A percentile compares a stretch with the other conserved stretches of the same genome.
These are phyloP conservation scores for Zalophus californianus DNA, from an alignment of 2,797 vertebrate species.

Conservation along the genomic window DNA sequence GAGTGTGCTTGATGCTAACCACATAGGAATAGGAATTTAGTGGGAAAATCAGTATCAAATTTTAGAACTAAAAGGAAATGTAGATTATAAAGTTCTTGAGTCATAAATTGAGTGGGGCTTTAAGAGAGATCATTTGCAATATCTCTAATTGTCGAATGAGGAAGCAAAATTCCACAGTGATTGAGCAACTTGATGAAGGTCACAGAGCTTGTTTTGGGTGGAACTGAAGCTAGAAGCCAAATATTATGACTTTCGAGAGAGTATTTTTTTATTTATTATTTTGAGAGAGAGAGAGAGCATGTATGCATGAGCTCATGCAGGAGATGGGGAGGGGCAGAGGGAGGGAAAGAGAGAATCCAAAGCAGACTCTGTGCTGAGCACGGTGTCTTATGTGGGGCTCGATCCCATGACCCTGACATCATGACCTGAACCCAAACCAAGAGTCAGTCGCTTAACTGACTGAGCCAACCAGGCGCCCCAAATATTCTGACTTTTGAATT, in stretches of 20 bases:
- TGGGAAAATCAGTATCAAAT: background rate
- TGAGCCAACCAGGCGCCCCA: background rate
- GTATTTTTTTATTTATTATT: background rate
- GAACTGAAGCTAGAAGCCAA: background rate
- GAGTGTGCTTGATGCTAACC: background rate
- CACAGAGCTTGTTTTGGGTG: background rate
- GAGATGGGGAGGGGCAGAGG: background rate
- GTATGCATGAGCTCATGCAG: background rate
- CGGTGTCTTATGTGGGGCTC: background rate
- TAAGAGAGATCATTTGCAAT: background rate
- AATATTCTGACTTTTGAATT: conserved; percentile 33
- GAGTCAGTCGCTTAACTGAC: background rate
- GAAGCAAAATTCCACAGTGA: conserved; percentile 2
- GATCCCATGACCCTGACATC: background rate
- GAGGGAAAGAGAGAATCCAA: background rate
- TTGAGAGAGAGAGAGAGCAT: background rate
- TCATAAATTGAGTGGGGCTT: background rate
- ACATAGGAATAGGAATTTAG: background rate
- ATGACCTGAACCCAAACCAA: background rate
- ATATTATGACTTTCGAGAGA: conserved; percentile 27
- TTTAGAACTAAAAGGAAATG: conserved; percentile 52
- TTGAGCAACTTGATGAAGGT: conserved; percentile 9
- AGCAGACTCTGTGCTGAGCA: background rate
- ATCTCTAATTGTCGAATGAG: conserved; percentile 35
- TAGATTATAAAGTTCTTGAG: background rate